Conservation (phyloP, 2,888 invertebrate species). For the Andrena dorsata region DNA sequence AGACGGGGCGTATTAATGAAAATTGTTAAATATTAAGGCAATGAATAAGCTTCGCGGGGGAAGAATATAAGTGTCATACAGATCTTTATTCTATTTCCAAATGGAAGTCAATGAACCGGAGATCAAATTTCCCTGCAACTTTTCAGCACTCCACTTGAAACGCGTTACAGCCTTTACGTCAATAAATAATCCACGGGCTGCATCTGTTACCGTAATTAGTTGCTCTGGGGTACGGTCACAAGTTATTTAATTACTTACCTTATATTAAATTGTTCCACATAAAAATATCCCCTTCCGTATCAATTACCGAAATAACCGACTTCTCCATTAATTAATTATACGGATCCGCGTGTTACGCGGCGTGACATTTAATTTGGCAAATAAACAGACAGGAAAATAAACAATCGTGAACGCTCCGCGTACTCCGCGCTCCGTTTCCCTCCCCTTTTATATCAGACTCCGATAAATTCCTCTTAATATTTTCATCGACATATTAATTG, state of each 20-base stretch:
- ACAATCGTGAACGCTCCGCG: constrained; percentile 6
- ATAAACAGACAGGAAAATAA: neutral
- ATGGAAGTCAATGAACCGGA: neutral
- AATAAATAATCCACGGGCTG: neutral
- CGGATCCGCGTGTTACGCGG: neutral
- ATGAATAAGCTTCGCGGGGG: too few species aligned
- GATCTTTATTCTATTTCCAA: too few species aligned
- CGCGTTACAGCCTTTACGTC: neutral
- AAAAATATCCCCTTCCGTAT: neutral
- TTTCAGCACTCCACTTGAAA: neutral
- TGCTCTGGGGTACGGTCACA: neutral
- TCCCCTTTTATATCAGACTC: neutral
- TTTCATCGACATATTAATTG: constrained; percentile 50
- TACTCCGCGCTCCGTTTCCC: neutral
- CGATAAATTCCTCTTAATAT: constrained; percentile 44
- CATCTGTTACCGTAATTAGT: neutral
- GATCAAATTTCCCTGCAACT: neutral
- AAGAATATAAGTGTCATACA: too few species aligned
- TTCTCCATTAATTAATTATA: neutral
- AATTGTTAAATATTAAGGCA: too few species aligned
- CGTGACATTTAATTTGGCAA: neutral
- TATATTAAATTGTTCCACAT: neutral
- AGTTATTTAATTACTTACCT: neutral
- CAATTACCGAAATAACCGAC: constrained; percentile 7
- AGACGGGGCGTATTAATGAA: too few species aligned